Percentiles rank a stretch among this genome's conserved stretches.
These are phyloP conservation scores for Acrobasis suavella DNA, from an alignment of 2,888 invertebrate genomes.

Conservation along the genomic window DNA sequence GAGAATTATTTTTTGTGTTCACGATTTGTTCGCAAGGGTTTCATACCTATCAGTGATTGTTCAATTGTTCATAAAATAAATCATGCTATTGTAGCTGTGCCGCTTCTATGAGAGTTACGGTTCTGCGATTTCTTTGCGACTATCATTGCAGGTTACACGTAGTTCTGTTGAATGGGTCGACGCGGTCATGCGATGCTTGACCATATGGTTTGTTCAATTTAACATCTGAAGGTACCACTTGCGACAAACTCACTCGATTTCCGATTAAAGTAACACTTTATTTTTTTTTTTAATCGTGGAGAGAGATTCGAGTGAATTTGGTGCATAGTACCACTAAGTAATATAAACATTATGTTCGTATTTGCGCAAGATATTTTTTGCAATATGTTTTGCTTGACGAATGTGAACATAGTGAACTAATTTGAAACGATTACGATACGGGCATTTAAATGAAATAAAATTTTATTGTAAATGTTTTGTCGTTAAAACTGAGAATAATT, in stretches of 20 bases:
- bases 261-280: not conserved
- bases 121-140: slow-evolving; percentile 61
- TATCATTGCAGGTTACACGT: slow-evolving; percentile 73
- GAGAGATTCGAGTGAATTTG: slow-evolving; percentile 27
- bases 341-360: slow-evolving; percentile 28
- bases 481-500: not conserved
- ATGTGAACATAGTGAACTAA: slow-evolving; percentile 25
- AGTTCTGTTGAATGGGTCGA: slow-evolving; percentile 54
- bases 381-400: slow-evolving; percentile 10
- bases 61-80: slow-evolving; percentile 24
- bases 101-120: slow-evolving; percentile 34
- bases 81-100: slow-evolving; percentile 30
- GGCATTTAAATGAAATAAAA: not conserved
- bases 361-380: slow-evolving; percentile 16
- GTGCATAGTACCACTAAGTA: slow-evolving; percentile 28
- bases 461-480: slow-evolving; percentile 10
- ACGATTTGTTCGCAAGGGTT: slow-evolving; percentile 20
- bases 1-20: slow-evolving; percentile 24
- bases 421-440: slow-evolving; percentile 20
- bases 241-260: slow-evolving; percentile 41
- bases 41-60: slow-evolving; percentile 25
- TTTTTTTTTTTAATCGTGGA: too few species aligned
- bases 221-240: slow-evolving; percentile 45
- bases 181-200: slow-evolving; percentile 71
- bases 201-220: slow-evolving; percentile 73